Percentiles rank a stretch among this genome's conserved stretches.
Conservation (phyloP, 2,888 invertebrate species). For the Cancer borealis region DNA sequence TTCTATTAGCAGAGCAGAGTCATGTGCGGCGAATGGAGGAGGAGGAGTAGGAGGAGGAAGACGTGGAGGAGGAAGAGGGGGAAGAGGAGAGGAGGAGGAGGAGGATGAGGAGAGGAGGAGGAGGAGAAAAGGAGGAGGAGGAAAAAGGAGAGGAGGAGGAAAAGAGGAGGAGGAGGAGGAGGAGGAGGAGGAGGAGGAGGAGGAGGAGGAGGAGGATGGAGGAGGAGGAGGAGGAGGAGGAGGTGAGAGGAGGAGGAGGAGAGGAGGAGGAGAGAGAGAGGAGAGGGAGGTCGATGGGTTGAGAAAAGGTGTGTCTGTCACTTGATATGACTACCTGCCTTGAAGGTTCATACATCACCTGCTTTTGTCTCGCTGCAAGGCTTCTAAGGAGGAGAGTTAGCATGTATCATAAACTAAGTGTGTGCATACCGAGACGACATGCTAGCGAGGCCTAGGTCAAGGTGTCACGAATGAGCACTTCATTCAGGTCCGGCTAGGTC, state of each 20-base stretch:
- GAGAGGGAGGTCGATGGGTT: background rate
- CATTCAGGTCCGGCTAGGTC: background rate
- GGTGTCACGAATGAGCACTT: background rate
- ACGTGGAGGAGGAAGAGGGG: background rate
- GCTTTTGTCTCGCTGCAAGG: background rate
- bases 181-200: conserved; percentile 30
- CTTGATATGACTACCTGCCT: background rate
- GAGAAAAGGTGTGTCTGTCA: background rate
- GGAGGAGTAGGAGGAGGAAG: background rate
- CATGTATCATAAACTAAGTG: background rate
- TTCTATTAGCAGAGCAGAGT: conserved; percentile 6
- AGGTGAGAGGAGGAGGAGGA: conserved; percentile 3
- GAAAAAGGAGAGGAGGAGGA: background rate
- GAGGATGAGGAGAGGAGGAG: background rate
- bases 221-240: background rate
- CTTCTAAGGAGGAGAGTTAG: background rate
- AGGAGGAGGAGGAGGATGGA: background rate
- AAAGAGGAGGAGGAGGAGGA: background rate
- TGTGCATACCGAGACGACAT: background rate
- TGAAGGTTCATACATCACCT: background rate
- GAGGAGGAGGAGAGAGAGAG: background rate
- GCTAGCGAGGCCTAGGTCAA: background rate
- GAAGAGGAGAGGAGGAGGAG: background rate
- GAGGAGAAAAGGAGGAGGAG: background rate
- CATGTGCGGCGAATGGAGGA: background rate